Conservation (phyloP, 2,113 vertebrate species). For the Onychostoma macrolepis region DNA sequence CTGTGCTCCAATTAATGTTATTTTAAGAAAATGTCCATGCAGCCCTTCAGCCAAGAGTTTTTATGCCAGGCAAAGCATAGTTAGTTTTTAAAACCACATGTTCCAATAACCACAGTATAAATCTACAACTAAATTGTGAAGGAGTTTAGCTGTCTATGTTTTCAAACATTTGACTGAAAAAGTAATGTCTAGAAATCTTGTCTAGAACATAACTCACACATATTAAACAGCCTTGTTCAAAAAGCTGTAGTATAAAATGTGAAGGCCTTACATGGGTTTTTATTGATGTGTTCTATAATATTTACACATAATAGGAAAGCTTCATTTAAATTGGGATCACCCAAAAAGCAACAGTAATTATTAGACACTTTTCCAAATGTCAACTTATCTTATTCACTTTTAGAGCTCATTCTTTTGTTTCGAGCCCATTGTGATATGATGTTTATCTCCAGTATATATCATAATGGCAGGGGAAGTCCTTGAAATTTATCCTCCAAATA, state of each 20-base stretch:
- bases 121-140: slow-evolving; percentile 31
- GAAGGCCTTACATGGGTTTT: not conserved
- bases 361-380: not conserved
- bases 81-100: slow-evolving; percentile 38
- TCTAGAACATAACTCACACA: slow-evolving; percentile 14
- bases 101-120: slow-evolving; percentile 45
- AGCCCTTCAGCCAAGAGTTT: slow-evolving; percentile 11
- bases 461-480: not conserved
- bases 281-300: not conserved
- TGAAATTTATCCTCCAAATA: not conserved
- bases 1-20: slow-evolving; percentile 38
- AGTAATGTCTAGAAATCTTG: not conserved
- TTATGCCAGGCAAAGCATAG: slow-evolving; percentile 42
- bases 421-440: not conserved
- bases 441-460: not conserved
- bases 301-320: slow-evolving; percentile 1
- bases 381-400: not conserved
- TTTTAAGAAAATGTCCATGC: slow-evolving; percentile 25
- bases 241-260: not conserved
- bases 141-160: slow-evolving; percentile 33
- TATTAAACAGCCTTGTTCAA: not conserved
- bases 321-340: not conserved
- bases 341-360: not conserved
- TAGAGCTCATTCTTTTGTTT: not conserved
- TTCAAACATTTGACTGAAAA: slow-evolving; percentile 39